Conservation (phyloP, 53 echinoderm and acorn worm species). For the Crossaster papposus region DNA sequence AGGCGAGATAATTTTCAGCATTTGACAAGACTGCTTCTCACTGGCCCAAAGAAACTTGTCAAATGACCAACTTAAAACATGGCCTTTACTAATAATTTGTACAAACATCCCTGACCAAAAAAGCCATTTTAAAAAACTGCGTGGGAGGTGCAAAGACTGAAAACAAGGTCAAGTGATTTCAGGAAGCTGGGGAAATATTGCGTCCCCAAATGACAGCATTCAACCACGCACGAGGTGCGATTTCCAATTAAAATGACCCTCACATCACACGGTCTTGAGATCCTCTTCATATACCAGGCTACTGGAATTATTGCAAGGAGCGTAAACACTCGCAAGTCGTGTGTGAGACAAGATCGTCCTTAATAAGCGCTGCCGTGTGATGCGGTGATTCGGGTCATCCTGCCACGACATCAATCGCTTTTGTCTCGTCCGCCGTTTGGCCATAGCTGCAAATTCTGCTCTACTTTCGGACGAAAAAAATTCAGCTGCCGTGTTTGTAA, state of each 20-base stretch:
- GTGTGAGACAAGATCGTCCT: constrained; percentile 10
- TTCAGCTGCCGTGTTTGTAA: constrained; percentile 21
- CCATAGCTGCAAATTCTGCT: neutral
- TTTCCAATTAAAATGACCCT: neutral
- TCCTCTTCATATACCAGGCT: neutral
- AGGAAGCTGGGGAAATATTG: neutral
- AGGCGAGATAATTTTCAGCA: too few relatives aligned
- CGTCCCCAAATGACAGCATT: too few relatives aligned
- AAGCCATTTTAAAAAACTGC: too few relatives aligned
- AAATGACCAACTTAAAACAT: too few relatives aligned
- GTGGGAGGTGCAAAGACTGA: too few relatives aligned
- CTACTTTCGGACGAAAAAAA: constrained; percentile 8
- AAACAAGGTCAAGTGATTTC: neutral
- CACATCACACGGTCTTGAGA: neutral
- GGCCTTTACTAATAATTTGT: too few relatives aligned
- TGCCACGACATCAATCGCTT: constrained; percentile 18
- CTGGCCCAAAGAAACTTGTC: too few relatives aligned
- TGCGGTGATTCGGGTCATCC: neutral
- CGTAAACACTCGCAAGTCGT: constrained; percentile 38
- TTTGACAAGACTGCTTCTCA: too few relatives aligned
- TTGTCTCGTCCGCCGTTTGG: neutral
- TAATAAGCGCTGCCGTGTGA: neutral
- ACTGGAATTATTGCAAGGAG: constrained; percentile 24
- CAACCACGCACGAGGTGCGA: neutral
- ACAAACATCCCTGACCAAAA: too few relatives aligned